These are phyloP conservation scores for Mesorhabditis sp. DNA, from an alignment of 2,888 invertebrate genomes.

Conservation along the genomic window DNA sequence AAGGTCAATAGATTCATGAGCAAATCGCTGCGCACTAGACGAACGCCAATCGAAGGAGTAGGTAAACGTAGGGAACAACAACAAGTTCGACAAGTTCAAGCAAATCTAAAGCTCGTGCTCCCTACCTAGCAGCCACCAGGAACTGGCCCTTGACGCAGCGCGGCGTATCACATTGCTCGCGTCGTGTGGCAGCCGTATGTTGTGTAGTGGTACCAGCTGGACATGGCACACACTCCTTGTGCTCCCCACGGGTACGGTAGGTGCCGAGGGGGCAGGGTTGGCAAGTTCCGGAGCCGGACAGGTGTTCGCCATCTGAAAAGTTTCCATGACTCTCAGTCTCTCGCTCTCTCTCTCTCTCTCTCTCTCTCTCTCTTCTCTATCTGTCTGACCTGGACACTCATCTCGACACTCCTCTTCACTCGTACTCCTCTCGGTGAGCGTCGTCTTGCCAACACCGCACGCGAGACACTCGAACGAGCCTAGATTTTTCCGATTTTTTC, in stretches of 20 bases:
- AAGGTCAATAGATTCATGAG: neutral
- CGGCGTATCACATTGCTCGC: slow-evolving; percentile 84
- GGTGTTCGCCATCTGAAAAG: slow-evolving; percentile 59
- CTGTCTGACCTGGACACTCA: slow-evolving; percentile 51
- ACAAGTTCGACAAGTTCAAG: neutral
- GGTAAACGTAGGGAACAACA: slow-evolving; percentile 8
- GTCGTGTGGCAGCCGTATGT: slow-evolving; percentile 75
- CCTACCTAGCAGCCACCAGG: slow-evolving; percentile 74
- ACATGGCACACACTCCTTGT: slow-evolving; percentile 82
- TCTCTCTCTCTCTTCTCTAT: neutral
- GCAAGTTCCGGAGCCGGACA: slow-evolving; percentile 76
- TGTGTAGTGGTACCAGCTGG: slow-evolving; percentile 86
- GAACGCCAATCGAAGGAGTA: slow-evolving; percentile 5
- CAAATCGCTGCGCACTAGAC: neutral
- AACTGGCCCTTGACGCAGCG: slow-evolving; percentile 81
- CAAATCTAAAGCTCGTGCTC: too few relatives aligned
- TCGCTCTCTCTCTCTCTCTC: neutral
- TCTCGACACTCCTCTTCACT: slow-evolving; percentile 55
- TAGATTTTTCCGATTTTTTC: slow-evolving; percentile 19
- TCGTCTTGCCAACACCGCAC: slow-evolving; percentile 58
- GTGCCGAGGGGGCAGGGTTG: slow-evolving; percentile 86
- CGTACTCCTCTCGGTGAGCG: slow-evolving; percentile 45
- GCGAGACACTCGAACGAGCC: slow-evolving; percentile 51
- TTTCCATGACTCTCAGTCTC: neutral
- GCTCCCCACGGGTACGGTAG: slow-evolving; percentile 79